A percentile compares a stretch with the other conserved stretches of the same genome.
Evolutionary conservation across 2,797 vertebrate species (phyloP).

Genomic region (Psittacula derbiana): DNA sequence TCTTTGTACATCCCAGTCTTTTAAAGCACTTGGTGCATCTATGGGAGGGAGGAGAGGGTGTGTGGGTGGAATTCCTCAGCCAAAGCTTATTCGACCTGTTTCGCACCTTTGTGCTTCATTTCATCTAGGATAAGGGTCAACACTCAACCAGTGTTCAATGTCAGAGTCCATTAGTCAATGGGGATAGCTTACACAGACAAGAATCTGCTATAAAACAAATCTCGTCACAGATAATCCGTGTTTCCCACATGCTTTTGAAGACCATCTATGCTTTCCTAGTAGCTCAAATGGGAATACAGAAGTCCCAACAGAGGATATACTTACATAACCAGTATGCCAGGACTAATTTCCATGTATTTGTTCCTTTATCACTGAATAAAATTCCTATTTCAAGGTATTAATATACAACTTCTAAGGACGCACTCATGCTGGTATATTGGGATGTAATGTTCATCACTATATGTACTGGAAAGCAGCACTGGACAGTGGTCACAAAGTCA

Average conservation of each 20-base stretch:
- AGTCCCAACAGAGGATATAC: not conserved
- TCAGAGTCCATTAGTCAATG: not conserved
- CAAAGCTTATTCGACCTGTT: not conserved
- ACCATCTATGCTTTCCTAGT: not conserved
- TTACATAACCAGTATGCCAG: not conserved
- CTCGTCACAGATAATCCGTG: not conserved
- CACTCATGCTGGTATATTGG: not conserved
- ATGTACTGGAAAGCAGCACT: not conserved
- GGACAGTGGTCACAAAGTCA: not conserved
- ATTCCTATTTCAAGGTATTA: not conserved
- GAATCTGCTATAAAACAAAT: not conserved
- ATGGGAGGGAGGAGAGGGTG: not conserved
- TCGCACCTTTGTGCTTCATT: not conserved
- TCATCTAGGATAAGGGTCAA: not conserved
- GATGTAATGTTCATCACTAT: not conserved
- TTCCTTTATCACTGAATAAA: not conserved
- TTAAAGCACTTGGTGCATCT: not conserved
- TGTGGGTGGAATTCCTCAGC: not conserved
- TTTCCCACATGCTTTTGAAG: not conserved
- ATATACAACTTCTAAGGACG: accelerated
- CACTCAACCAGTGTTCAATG: not conserved
- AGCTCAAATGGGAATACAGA: not conserved
- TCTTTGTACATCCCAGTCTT: not conserved
- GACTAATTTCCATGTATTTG: not conserved
- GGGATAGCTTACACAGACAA: not conserved